Evolutionary conservation across 2,797 vertebrate genomes (phyloP).

Genomic region (Catamblyrhynchus diadema): DNA sequence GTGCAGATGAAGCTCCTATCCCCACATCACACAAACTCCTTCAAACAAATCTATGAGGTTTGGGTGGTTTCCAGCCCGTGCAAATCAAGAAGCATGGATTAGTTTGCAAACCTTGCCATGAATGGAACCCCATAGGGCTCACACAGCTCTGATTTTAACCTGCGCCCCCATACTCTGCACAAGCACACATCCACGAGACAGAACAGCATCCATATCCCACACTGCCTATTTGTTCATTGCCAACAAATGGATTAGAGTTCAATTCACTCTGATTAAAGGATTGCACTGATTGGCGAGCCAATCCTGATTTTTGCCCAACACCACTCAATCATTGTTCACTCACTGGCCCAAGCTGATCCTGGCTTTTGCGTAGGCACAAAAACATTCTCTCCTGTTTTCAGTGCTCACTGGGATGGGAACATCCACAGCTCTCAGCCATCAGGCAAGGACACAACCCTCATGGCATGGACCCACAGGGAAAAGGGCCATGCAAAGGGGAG

Average conservation of each 20-base stretch:
- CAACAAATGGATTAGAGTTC: conserved; percentile 39
- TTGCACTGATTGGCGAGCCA: conserved; percentile 18
- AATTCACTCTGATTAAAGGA: conserved; percentile 40
- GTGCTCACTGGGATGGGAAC: not conserved
- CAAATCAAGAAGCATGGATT: not conserved
- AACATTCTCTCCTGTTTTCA: not conserved
- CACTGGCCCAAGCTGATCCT: not conserved
- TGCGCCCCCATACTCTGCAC: not conserved
- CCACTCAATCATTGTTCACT: not conserved
- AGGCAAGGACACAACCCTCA: not conserved
- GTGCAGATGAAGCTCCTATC: conserved; percentile 2
- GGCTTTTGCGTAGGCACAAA: not conserved
- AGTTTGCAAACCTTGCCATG: conserved; percentile 13
- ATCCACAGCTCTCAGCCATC: fast-evolving
- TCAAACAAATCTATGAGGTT: not conserved
- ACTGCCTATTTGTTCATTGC: conserved; percentile 1
- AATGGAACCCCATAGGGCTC: conserved; percentile 4
- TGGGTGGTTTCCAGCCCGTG: conserved; percentile 10
- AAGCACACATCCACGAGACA: conserved; percentile 1
- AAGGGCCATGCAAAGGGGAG: not conserved
- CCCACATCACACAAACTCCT: not conserved
- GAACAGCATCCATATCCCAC: not conserved
- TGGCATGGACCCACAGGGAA: not conserved
- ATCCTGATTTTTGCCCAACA: conserved; percentile 15
- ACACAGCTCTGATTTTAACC: conserved; percentile 34